These are phyloP conservation scores for Macrosteles quadrilineatus DNA, from an alignment of 1,140 invertebrate genomes.

Conservation along the genomic window DNA sequence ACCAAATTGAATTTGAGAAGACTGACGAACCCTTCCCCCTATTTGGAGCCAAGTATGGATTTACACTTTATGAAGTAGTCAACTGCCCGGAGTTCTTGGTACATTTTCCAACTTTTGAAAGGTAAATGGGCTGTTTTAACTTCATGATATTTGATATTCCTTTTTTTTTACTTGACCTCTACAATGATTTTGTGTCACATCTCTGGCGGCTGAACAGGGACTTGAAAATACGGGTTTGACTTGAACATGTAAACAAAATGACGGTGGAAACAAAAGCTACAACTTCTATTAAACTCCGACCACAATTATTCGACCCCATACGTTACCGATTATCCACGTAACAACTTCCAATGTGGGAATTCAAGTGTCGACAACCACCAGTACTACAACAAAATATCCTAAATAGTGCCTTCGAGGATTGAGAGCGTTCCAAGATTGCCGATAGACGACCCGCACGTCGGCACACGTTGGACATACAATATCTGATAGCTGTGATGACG, in stretches of 20 bases:
- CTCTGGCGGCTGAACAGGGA: not conserved
- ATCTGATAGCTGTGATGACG: too few relatives aligned
- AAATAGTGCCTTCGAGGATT: too few relatives aligned
- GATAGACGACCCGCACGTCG: too few relatives aligned
- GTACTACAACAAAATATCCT: too few relatives aligned
- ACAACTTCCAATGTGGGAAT: too few relatives aligned
- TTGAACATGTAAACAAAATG: not conserved
- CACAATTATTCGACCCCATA: too few relatives aligned
- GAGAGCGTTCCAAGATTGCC: too few relatives aligned
- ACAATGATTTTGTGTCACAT: not conserved
- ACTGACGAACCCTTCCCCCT: conserved; percentile 72
- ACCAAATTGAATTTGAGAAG: conserved; percentile 76
- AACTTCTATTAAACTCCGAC: not conserved
- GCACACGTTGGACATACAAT: too few relatives aligned
- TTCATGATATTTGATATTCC: not conserved
- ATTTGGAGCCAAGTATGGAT: conserved; percentile 97
- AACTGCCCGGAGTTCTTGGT: conserved; percentile 99
- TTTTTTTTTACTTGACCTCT: not conserved
- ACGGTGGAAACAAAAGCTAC: not conserved
- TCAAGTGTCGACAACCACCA: too few relatives aligned
- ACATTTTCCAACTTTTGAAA: conserved; percentile 83
- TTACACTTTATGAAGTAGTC: conserved; percentile 89
- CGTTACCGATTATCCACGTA: too few relatives aligned
- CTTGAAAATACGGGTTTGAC: not conserved
- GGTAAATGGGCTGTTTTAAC: conserved; percentile 27